phyloP scores from a whole-genome alignment of 2,797 vertebrate genomes.

The Erithacus rubecula region DNA sequence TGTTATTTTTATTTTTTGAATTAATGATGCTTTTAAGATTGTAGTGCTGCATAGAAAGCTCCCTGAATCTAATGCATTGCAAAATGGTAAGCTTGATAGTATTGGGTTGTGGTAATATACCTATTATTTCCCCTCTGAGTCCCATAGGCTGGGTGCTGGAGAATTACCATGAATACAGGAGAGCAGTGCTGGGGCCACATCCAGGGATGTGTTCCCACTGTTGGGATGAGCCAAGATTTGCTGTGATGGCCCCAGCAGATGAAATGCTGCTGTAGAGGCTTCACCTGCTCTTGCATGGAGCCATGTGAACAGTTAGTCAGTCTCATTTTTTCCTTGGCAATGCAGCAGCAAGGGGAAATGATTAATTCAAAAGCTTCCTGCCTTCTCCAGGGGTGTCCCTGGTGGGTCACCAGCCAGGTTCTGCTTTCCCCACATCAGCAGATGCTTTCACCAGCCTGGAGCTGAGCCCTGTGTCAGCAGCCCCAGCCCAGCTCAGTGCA shows the following conservation, averaged over 20 bases:
- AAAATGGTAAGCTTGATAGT: background rate
- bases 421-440: rapidly evolving
- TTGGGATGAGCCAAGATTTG: background rate
- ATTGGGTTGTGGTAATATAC: background rate
- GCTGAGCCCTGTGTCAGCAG: rapidly evolving
- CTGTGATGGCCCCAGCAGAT: background rate
- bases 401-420: background rate
- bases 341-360: background rate
- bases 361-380: background rate
- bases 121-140: background rate
- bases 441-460: background rate
- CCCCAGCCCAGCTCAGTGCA: background rate
- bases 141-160: background rate
- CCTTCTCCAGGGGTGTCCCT: background rate
- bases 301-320: background rate
- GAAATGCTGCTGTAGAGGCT: background rate
- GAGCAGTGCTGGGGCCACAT: background rate
- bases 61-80: background rate
- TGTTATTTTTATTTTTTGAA: background rate
- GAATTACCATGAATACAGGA: background rate
- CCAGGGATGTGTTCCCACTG: background rate
- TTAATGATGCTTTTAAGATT: background rate
- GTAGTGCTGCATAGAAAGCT: background rate
- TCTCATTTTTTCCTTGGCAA: background rate
- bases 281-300: background rate